Base-by-base conservation (phyloP, 2,113 vertebrate genomes). In the Scophthalmus maximus region DNA sequence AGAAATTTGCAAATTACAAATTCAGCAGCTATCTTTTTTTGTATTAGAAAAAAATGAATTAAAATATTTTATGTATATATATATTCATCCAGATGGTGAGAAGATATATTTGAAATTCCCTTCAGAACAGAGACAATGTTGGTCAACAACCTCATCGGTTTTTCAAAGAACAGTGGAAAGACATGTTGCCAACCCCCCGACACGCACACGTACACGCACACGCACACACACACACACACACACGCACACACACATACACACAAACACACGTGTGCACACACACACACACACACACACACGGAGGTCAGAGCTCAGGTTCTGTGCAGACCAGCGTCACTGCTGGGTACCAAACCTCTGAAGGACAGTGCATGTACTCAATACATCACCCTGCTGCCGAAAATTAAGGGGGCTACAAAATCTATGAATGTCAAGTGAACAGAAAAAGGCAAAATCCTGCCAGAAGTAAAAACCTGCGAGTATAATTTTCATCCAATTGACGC, bases 401-500 rank as follows among this genome's bases (percentile, higher is more conserved):
- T 55, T 62, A 75, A 47, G 81, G 62, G 56, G 27, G 32, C 65
- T 25, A 2, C 60, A 34, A 36, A 58, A 25, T 68, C 60, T 52
- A 44, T 67, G 52, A 68, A 70, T 65, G 42, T 70, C 55, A 69
- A 80, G 50, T 61, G 36, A 67, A 49, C 25, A 64, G 67, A 76
- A 50, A 34, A 20, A 72, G 62, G 77, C 34, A 60, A 57, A 82
- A 61, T 66, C 2, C 11, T 10, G 36, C 55, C 23, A 2, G 20
- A 55, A 36, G 59, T 74, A 52, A 69, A 78, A 80, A 40, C 75
- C 64, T 26, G 32, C 8, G 53, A 67, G 42, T 36, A 22, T 64
- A 50, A 75, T 46, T 66, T 18, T 53, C 52, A 53, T 12, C 47
- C 12, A 25, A 55, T 58, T 44, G 18, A 36, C 20, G 26, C 38